Base-by-base conservation (phyloP, 2,113 vertebrate genomes). In the Circaetus cinerascens region DNA sequence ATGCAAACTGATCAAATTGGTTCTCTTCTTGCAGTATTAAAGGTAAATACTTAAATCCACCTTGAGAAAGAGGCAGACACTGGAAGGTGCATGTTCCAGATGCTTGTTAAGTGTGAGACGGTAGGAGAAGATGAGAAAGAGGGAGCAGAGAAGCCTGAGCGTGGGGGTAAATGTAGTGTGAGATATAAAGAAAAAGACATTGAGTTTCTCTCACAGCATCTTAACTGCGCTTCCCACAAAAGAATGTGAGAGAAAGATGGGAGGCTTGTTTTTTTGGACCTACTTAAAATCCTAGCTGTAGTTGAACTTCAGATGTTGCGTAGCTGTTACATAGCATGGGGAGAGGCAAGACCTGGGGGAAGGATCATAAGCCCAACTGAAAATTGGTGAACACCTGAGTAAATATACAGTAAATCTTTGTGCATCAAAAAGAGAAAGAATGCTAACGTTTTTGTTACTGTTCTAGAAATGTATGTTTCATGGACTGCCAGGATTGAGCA, bases 401-500 rank as follows among this genome's bases (percentile, higher is more conserved):
- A 53, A 36, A 34, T 10, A 8, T 1, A 4, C 20, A 29, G 7
- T 20, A 38, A 74, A 74, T 56, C 29, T 66, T 16, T 26, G 53
- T 64, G 45, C 15, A 1, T 30, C 18, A 10, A 10, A 20, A 40
- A 22, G 11, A 71, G 23, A 4, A 64, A 30, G 41, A 11, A 14
- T 0, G 3, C 26, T 84, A 9, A 93, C 2, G 1, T 27, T 21
- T 75, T 66, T 80, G 43, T 88, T 92, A 3, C 85, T 90, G 7
- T 82, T 43, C 73, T 92, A 99, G 99, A 99, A 99, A 96, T 98
- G 98, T 48, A 99, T 99, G 99, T 99, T 99, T 95, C 98, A 99
- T 5, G 99, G 99, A 15, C 97, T 99, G 90, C 99, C 99, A 67
- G 99, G 99, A 78, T 96, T 99, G 90, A 99, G 97, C 96, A 98